phyloP scores from a whole-genome alignment of 1,140 invertebrate species.

The Drosophila obscura region DNA sequence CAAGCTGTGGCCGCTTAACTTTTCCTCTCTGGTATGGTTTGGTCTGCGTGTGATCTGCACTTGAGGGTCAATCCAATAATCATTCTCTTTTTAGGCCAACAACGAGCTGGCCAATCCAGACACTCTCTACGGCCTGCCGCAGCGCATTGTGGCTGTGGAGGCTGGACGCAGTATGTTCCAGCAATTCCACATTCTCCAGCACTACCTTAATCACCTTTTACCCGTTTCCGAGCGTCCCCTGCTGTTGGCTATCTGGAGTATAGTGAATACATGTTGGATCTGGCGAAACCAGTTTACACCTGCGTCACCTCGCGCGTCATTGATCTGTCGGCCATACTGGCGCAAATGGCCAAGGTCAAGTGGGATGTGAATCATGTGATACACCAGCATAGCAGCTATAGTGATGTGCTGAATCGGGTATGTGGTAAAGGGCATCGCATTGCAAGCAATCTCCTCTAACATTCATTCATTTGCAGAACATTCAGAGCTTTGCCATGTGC shows the following conservation, averaged over 20 bases:
- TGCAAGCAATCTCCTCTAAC: neutral
- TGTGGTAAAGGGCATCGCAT: constrained; percentile 32
- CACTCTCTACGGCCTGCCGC: constrained; percentile 91
- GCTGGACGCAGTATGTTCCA: constrained; percentile 94
- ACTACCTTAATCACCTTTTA: constrained; percentile 91
- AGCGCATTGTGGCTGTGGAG: constrained; percentile 95
- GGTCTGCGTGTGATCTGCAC: neutral
- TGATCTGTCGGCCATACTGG: constrained; percentile 91
- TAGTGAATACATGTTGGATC: constrained; percentile 86
- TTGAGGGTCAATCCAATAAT: neutral
- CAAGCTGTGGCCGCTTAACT: constrained; percentile 80
- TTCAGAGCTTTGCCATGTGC: constrained; percentile 91
- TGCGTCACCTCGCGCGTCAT: constrained; percentile 91
- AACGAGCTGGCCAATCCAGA: constrained; percentile 88
- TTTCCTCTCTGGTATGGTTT: constrained; percentile 72
- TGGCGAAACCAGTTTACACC: constrained; percentile 94
- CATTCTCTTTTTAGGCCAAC: constrained; percentile 71
- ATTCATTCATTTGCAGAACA: constrained; percentile 86
- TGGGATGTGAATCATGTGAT: constrained; percentile 98
- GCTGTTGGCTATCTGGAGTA: constrained; percentile 79
- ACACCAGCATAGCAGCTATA: constrained; percentile 96
- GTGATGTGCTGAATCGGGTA: constrained; percentile 89
- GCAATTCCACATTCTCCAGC: constrained; percentile 93
- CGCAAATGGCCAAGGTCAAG: constrained; percentile 95
- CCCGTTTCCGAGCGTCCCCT: constrained; percentile 84